phyloP scores from a whole-genome alignment of 1,140 invertebrate genomes.

The Dolichoris vasculosae region DNA sequence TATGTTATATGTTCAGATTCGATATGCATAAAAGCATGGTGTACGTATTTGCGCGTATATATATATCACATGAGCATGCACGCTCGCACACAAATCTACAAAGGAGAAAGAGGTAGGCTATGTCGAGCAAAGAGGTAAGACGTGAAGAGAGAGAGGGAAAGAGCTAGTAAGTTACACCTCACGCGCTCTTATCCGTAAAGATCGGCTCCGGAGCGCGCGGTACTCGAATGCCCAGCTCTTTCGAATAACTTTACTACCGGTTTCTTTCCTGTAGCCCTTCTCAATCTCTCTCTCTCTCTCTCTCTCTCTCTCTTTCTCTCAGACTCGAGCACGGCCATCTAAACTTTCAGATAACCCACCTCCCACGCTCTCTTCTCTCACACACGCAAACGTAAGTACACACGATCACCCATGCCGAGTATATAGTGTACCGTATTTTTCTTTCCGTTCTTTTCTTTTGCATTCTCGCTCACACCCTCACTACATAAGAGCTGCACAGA shows the following conservation, averaged over 20 bases:
- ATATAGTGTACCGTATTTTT: constrained; percentile 1
- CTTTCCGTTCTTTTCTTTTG: constrained; percentile 1
- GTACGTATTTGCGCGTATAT: background rate
- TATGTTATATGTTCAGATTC: constrained; percentile 18
- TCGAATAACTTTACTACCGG: constrained; percentile 73
- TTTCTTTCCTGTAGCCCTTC: constrained; percentile 61
- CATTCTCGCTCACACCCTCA: constrained; percentile 17
- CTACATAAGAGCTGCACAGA: background rate
- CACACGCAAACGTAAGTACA: background rate
- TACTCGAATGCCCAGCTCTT: constrained; percentile 65
- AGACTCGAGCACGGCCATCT: background rate
- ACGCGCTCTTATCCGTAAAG: constrained; percentile 68
- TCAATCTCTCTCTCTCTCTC: constrained; percentile 28
- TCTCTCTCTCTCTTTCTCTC: constrained; percentile 17
- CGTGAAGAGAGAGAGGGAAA: background rate
- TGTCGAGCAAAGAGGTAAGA: constrained; percentile 16
- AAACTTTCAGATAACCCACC: constrained; percentile 48
- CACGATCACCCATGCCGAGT: background rate
- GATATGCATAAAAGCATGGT: constrained; percentile 46
- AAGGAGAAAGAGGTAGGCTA: background rate
- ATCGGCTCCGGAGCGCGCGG: constrained; percentile 62
- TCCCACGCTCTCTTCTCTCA: constrained; percentile 35
- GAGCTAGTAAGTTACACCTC: constrained; percentile 72
- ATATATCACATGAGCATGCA: background rate
- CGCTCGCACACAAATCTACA: background rate